These are phyloP conservation scores for Caracal caracal DNA, from an alignment of 2,113 vertebrate genomes.

Conservation along the genomic window DNA sequence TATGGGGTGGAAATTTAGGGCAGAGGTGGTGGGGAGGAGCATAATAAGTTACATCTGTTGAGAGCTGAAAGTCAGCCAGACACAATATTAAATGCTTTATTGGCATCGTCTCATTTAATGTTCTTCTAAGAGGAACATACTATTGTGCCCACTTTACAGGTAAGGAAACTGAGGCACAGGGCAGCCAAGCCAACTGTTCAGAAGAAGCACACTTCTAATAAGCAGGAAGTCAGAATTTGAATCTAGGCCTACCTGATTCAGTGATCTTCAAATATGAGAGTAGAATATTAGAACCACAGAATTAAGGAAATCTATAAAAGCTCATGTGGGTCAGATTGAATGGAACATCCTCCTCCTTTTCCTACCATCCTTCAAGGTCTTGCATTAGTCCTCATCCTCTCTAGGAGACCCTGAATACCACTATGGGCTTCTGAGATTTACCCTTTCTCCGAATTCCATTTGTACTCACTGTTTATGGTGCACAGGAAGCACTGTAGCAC, in stretches of 20 bases:
- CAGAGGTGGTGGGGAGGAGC: background rate
- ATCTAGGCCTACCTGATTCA: background rate
- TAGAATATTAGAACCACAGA: background rate
- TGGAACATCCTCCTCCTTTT: background rate
- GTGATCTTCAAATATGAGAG: conserved; percentile 17
- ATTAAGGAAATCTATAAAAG: conserved; percentile 18
- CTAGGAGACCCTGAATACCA: background rate
- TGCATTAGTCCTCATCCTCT: background rate
- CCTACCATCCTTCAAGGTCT: background rate
- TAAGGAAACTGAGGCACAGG: conserved; percentile 11
- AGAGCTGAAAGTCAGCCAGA: background rate
- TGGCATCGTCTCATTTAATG: background rate
- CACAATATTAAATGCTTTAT: background rate
- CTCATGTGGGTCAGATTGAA: background rate
- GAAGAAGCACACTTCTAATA: background rate
- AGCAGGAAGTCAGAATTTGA: conserved; percentile 16
- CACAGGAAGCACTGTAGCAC: conserved; percentile 42
- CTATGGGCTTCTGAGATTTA: conserved; percentile 39
- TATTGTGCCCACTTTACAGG: background rate
- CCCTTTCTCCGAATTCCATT: conserved; percentile 45
- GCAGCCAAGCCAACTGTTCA: conserved; percentile 3
- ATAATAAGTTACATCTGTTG: background rate
- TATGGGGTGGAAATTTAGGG: background rate
- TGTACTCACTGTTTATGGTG: conserved; percentile 28
- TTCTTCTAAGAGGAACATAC: background rate